A percentile compares a stretch with the other conserved stretches of the same genome.
Conservation (phyloP, 2,113 vertebrate species). For the Synchiropus splendidus region DNA sequence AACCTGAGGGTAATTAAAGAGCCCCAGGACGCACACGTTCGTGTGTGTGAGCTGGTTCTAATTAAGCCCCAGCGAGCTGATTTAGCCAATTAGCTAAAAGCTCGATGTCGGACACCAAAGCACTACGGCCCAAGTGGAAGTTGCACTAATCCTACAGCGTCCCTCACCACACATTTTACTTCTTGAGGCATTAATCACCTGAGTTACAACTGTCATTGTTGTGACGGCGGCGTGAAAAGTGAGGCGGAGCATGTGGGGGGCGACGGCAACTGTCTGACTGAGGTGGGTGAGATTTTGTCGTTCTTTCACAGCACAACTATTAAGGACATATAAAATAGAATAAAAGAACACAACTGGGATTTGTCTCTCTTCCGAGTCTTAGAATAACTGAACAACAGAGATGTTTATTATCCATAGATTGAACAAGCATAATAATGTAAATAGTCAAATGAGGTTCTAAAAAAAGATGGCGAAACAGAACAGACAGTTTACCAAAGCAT, state of each 20-base stretch:
- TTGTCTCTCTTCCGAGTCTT: no score
- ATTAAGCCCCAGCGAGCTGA: slow-evolving; percentile 70
- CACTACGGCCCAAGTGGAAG: slow-evolving; percentile 47
- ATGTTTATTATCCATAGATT: no score
- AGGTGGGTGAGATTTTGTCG: no score
- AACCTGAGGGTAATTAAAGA: slow-evolving; percentile 64
- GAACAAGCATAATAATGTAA: no score
- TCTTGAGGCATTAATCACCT: slow-evolving; percentile 59
- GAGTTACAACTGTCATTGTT: slow-evolving; percentile 38
- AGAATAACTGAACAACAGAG: no score
- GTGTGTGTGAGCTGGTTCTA: slow-evolving; percentile 60
- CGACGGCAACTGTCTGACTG: no score
- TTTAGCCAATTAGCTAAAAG: slow-evolving; percentile 69
- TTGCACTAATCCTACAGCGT: slow-evolving; percentile 41
- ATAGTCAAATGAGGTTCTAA: no score
- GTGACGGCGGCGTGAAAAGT: slow-evolving; percentile 16
- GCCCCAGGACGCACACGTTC: slow-evolving; percentile 45
- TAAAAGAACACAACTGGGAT: no score
- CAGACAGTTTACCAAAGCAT: no score
- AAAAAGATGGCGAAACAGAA: no score
- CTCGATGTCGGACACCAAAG: slow-evolving; percentile 51
- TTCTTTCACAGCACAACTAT: no score
- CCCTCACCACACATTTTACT: slow-evolving; percentile 57
- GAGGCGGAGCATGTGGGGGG: neutral
- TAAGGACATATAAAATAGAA: no score